These are phyloP conservation scores for Sebastes reedi DNA, from an alignment of 2,797 vertebrate species.

Conservation along the genomic window DNA sequence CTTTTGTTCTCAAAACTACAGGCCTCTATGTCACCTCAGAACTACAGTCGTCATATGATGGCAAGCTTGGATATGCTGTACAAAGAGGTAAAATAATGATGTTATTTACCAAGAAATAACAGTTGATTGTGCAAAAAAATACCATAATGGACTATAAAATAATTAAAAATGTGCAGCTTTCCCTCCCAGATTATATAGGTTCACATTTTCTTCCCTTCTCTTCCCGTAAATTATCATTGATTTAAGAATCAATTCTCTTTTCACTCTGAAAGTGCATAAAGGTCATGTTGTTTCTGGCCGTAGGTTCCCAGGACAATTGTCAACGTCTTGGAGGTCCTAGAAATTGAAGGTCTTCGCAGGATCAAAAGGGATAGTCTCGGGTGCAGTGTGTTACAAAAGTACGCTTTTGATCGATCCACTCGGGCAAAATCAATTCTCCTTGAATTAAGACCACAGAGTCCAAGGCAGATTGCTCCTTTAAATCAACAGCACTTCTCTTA, in stretches of 20 bases:
- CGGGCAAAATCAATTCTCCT: constrained; percentile 31
- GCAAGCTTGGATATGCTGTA: constrained; percentile 87
- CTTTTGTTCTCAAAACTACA: constrained; percentile 55
- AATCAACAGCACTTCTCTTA: not conserved
- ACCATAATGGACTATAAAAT: not conserved
- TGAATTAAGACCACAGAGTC: constrained; percentile 7
- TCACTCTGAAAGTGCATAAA: not conserved
- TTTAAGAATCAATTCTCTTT: not conserved
- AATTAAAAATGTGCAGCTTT: not conserved
- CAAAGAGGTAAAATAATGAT: constrained; percentile 80
- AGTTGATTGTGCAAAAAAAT: not conserved
- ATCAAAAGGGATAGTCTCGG: constrained; percentile 76
- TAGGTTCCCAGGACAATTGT: constrained; percentile 91
- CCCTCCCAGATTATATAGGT: not conserved
- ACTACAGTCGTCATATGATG: constrained; percentile 83
- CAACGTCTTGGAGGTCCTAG: constrained; percentile 87
- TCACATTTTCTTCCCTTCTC: not conserved
- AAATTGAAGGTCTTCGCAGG: constrained; percentile 84
- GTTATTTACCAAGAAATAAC: not conserved
- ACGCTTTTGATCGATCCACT: constrained; percentile 47
- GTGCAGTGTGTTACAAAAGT: constrained; percentile 82
- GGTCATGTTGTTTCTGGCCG: not conserved
- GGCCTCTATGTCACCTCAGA: constrained; percentile 79
- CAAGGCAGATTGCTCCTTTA: not conserved
- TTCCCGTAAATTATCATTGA: not conserved